Evolutionary conservation across 2,888 invertebrate species (phyloP).

Genomic region (Syritta pipiens): DNA sequence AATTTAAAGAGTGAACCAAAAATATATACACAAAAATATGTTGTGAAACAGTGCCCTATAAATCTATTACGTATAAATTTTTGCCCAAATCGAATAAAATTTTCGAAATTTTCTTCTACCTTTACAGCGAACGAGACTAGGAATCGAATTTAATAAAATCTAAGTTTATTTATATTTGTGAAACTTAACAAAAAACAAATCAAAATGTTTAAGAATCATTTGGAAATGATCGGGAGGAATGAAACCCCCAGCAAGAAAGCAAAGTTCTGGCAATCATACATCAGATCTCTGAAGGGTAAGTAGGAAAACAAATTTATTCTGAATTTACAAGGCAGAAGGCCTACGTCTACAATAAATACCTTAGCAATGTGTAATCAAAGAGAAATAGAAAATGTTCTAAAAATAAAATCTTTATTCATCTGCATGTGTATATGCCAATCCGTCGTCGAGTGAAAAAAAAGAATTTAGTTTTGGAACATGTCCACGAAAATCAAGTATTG

Average conservation of each 20-base stretch:
- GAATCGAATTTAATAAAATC: constrained; percentile 78
- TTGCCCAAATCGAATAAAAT: not conserved
- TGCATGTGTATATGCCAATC: constrained; percentile 16
- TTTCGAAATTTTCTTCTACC: constrained; percentile 70
- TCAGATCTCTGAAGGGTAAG: constrained; percentile 94
- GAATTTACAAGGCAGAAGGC: not conserved
- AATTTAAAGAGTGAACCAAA: not conserved
- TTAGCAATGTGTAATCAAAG: not conserved
- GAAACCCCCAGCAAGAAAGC: constrained; percentile 95
- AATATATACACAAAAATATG: not conserved
- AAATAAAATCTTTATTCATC: constrained; percentile 28
- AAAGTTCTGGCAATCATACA: constrained; percentile 96
- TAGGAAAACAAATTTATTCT: constrained; percentile 1
- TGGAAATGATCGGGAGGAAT: constrained; percentile 96
- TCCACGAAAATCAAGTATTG: too few relatives aligned
- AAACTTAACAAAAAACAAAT: constrained; percentile 70
- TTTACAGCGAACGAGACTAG: constrained; percentile 87
- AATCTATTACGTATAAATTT: constrained; percentile 2
- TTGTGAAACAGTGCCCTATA: too few relatives aligned
- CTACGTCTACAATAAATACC: not conserved
- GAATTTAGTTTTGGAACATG: constrained; percentile 39
- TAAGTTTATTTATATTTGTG: constrained; percentile 30
- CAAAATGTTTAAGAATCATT: constrained; percentile 93
- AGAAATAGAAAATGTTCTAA: constrained; percentile 8
- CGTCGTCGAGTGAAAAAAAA: not conserved